Conservation (phyloP, 2,797 vertebrate species). For the Numenius phaeopus region DNA sequence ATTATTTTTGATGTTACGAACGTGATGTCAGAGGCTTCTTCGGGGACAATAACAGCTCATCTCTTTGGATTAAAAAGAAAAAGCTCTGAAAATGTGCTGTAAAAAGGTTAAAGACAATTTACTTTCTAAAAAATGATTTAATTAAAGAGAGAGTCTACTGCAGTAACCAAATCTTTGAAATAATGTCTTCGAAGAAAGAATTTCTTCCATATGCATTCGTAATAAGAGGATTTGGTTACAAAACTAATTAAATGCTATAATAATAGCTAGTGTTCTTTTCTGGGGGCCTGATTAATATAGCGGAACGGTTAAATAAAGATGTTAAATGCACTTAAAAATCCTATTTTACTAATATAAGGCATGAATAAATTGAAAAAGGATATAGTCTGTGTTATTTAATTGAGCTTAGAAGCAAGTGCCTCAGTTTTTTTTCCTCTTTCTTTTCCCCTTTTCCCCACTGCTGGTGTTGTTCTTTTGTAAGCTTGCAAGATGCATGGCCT, state of each 20-base stretch:
- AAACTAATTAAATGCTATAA: slow-evolving; percentile 77
- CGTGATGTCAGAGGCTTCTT: slow-evolving; percentile 75
- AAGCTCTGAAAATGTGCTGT: slow-evolving; percentile 72
- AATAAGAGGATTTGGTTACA: slow-evolving; percentile 78
- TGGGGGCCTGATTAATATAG: slow-evolving; percentile 77
- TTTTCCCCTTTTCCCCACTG: not conserved
- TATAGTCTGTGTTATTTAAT: slow-evolving; percentile 66
- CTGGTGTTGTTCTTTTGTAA: not conserved
- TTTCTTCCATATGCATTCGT: slow-evolving; percentile 66
- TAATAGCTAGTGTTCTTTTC: slow-evolving; percentile 75
- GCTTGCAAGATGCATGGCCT: accelerated
- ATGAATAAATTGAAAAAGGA: slow-evolving; percentile 71
- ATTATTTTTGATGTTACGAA: slow-evolving; percentile 71
- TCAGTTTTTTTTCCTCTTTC: not conserved
- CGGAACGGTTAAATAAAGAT: slow-evolving; percentile 75
- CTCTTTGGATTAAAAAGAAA: slow-evolving; percentile 77
- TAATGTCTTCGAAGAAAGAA: slow-evolving; percentile 69
- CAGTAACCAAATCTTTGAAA: slow-evolving; percentile 75
- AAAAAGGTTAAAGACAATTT: slow-evolving; percentile 78
- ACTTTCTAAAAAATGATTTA: slow-evolving; percentile 74
- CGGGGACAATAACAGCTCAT: slow-evolving; percentile 74
- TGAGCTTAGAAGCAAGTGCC: slow-evolving; percentile 68
- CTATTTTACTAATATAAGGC: slow-evolving; percentile 76
- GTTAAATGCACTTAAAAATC: slow-evolving; percentile 76
- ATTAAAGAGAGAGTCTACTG: slow-evolving; percentile 71